Evolutionary conservation across 1,140 invertebrate species (phyloP), one percentile per base, ranked within the genome.

Genomic region (Oncopeltus fasciatus): DNA sequence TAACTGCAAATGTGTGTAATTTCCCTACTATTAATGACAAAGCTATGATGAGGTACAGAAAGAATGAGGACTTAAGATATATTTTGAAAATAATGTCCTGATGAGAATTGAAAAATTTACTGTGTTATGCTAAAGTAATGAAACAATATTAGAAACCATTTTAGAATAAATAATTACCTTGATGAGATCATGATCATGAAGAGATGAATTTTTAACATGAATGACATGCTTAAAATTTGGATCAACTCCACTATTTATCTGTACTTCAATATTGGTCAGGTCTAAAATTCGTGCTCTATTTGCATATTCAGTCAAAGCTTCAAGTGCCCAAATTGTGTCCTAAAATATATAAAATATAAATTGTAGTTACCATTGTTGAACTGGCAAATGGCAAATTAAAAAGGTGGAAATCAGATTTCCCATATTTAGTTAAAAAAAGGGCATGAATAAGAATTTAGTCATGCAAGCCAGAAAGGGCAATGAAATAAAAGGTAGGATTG

Each of bases 251-350:
- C 77, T 69, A 62, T 78, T 74, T 21, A 81, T 57, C 1, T 65
- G 65, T 0, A 83, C 67, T 46, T 71, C 69, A 69, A 83, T 74
- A 43, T 80, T 72, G 51, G 80, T 83, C 38, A 82, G 75, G 56
- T 80, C 80, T 21, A 81, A 68, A 26, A 82, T 72, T 28, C 80
- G 70, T 18, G 81, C 77, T 44, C 78, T 68, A 67, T 78, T 77
- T 0, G 81, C 77, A 69, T 77, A 83, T 64, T 79, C 75, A 3
- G 75, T 78, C 62, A 84, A 68, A 2, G 82, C 81, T 71, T 83
- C 76, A 66, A 81, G 72, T 4, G 81, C 81, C 16, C 79, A 70
- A 57, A 80, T 68, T 0, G 81, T 80, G 67, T 84, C 82, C 80
- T 81, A 64, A 9, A 68, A 70, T 47, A 60, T 56, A 61, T 20